Evolutionary conservation across 2,888 invertebrate genomes (phyloP).

Genomic region (Agriopis aurantiaria): DNA sequence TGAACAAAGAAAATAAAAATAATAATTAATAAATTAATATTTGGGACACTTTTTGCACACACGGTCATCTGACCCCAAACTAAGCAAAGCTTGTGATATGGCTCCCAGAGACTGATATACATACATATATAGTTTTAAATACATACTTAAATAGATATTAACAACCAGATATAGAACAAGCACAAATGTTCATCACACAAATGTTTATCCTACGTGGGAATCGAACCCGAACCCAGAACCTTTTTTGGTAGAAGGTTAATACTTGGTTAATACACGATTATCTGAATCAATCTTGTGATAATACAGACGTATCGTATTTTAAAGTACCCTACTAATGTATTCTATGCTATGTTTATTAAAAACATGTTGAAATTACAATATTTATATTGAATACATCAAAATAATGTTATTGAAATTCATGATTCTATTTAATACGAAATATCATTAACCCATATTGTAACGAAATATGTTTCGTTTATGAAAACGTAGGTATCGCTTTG

Average conservation of each 20-base stretch:
- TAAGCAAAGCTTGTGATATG: too few species aligned
- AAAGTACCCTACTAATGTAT: background rate
- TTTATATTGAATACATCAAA: background rate
- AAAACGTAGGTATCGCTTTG: slow-evolving; percentile 11
- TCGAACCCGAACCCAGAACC: too few species aligned
- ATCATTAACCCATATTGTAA: slow-evolving; percentile 10
- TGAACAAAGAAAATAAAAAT: too few species aligned
- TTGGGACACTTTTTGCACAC: too few species aligned
- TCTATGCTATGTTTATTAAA: background rate
- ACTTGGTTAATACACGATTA: background rate
- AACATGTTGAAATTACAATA: background rate
- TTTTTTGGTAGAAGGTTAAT: background rate
- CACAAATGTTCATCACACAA: too few species aligned
- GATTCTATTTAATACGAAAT: slow-evolving; percentile 9
- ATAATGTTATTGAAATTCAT: slow-evolving; percentile 6
- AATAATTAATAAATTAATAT: too few species aligned
- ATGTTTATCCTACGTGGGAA: too few species aligned
- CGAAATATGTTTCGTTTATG: slow-evolving; percentile 10
- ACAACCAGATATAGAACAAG: too few species aligned
- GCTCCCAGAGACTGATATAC: too few species aligned
- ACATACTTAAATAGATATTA: too few species aligned
- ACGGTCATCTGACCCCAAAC: too few species aligned
- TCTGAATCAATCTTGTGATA: background rate
- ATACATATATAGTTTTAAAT: too few species aligned
- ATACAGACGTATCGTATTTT: background rate